Conservation (phyloP, 2,113 vertebrate genomes). For the Lamprologus speciosus region DNA sequence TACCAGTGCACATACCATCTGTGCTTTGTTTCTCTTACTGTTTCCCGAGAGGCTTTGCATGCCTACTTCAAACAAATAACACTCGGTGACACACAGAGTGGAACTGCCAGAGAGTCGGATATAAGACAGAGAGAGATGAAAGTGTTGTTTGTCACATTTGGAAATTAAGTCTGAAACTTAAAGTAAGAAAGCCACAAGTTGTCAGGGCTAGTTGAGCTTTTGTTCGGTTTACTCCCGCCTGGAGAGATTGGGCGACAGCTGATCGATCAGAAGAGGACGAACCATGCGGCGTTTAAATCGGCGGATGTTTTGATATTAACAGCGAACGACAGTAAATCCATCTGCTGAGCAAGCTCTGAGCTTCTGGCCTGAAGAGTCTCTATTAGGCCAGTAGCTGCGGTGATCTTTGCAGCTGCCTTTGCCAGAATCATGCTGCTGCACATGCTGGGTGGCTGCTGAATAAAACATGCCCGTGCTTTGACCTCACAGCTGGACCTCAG, state of each 20-base stretch:
- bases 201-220: not conserved
- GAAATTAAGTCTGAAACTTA: not conserved
- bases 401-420: not conserved
- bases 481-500: not conserved
- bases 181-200: not conserved
- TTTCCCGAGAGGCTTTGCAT: not conserved
- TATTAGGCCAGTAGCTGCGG: not conserved
- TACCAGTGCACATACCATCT: not conserved
- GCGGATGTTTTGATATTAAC: not conserved
- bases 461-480: not conserved
- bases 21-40: not conserved
- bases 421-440: not conserved
- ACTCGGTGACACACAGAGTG: not conserved
- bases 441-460: not conserved
- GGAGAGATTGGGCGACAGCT: not conserved
- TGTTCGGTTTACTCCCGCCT: not conserved
- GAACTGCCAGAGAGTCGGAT: not conserved
- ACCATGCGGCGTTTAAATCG: not conserved
- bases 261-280: not conserved
- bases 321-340: not conserved
- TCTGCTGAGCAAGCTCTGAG: fast-evolving
- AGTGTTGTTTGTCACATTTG: not conserved
- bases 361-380: not conserved
- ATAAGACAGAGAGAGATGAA: not conserved
- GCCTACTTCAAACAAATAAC: not conserved